phyloP scores from a whole-genome alignment of 2,888 invertebrate genomes.

The Ormia ochracea region DNA sequence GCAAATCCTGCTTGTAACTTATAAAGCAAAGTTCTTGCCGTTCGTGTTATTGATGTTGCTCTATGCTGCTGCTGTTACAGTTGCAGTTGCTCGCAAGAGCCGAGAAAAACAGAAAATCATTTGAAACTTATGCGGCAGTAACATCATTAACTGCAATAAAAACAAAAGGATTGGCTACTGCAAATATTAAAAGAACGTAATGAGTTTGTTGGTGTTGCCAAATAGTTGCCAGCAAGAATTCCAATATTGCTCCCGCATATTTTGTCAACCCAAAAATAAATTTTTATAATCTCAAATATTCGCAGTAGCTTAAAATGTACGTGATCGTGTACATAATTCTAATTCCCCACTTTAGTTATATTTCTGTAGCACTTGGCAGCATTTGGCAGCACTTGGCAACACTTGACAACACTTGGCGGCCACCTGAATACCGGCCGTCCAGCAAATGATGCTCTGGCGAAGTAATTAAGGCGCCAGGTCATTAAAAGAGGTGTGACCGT shows the following conservation, averaged over 20 bases:
- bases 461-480: conserved; percentile 63
- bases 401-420: conserved; percentile 9
- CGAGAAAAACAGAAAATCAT: conserved; percentile 23
- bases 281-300: too few relatives aligned
- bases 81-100: not conserved
- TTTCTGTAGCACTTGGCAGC: too few relatives aligned
- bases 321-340: too few relatives aligned
- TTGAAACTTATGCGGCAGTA: conserved; percentile 17
- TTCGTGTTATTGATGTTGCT: too few relatives aligned
- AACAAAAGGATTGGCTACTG: conserved; percentile 57
- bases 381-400: not conserved
- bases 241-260: too few relatives aligned
- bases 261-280: too few relatives aligned
- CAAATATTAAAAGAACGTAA: conserved; percentile 46
- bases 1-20: conserved; percentile 36
- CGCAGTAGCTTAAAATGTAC: too few relatives aligned
- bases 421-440: conserved; percentile 3
- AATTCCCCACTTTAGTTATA: too few relatives aligned
- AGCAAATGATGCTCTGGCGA: conserved; percentile 10
- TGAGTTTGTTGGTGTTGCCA: conserved; percentile 22
- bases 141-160: conserved; percentile 3
- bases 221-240: conserved; percentile 1
- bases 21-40: not conserved
- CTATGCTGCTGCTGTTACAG: too few relatives aligned
- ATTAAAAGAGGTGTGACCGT: conserved; percentile 62